Percentiles rank a stretch among this genome's conserved stretches.
Conservation (phyloP, 2,113 vertebrate genomes). For the Pituophis catenifer region DNA sequence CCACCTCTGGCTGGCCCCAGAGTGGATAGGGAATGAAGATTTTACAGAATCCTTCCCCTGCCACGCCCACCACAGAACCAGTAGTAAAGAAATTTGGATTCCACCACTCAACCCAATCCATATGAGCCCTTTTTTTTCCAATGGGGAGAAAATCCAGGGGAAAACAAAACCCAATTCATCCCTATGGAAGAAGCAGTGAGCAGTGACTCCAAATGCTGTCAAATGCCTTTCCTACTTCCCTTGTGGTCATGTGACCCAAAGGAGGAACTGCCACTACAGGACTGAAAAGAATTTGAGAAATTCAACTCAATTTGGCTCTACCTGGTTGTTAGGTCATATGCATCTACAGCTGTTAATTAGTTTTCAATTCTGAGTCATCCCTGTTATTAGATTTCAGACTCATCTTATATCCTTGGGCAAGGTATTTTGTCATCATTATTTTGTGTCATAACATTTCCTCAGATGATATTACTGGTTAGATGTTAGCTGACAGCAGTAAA, state of each 20-base stretch:
- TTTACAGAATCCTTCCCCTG: too few relatives aligned
- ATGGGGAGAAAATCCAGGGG: neutral
- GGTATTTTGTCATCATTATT: neutral
- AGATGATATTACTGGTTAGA: neutral
- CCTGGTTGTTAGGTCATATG: neutral
- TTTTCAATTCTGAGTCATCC: neutral
- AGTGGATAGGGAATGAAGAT: too few relatives aligned
- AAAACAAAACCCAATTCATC: neutral
- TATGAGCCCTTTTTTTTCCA: neutral
- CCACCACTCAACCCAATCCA: neutral
- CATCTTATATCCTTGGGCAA: neutral
- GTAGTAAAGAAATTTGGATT: too few relatives aligned
- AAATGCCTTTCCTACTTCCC: neutral
- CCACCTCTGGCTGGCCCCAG: too few relatives aligned
- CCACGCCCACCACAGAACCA: too few relatives aligned
- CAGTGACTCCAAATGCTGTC: neutral
- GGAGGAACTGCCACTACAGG: neutral
- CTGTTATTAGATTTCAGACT: neutral
- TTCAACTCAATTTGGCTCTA: neutral
- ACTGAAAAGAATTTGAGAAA: neutral
- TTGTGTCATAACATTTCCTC: neutral
- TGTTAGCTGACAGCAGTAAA: neutral
- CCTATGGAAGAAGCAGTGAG: neutral
- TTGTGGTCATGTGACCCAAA: neutral
- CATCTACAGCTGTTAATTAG: neutral